phyloP scores from a whole-genome alignment of 2,113 vertebrate species.

The Sorex araneus region DNA sequence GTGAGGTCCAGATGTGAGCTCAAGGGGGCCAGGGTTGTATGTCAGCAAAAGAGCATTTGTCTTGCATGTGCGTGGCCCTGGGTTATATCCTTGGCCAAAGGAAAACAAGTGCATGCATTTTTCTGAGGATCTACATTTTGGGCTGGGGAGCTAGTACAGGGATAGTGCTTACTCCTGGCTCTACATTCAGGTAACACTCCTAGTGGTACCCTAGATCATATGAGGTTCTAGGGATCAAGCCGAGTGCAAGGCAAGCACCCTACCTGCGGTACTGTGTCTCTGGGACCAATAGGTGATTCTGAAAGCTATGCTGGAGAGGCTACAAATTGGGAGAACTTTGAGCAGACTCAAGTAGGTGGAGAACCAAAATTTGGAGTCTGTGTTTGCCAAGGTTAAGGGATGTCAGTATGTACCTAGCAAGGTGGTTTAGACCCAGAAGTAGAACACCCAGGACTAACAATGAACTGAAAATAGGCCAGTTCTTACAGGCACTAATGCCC shows the following conservation, averaged over 20 bases:
- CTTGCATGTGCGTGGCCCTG: too few species aligned
- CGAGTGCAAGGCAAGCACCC: too few species aligned
- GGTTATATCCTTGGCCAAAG: too few species aligned
- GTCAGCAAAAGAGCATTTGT: too few species aligned
- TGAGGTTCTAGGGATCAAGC: not conserved
- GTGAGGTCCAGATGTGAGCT: not conserved
- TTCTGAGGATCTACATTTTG: too few species aligned
- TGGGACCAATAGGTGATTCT: not conserved
- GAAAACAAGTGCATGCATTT: too few species aligned
- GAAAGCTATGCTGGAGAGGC: not conserved
- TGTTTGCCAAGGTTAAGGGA: not conserved
- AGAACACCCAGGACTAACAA: not conserved
- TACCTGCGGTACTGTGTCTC: too few species aligned
- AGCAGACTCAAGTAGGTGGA: not conserved
- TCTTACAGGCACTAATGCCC: conserved; percentile 16
- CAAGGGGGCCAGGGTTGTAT: too few species aligned
- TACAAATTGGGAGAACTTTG: not conserved
- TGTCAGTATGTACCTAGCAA: not conserved
- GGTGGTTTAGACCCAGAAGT: not conserved
- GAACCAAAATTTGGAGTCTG: not conserved
- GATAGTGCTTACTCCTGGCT: too few species aligned
- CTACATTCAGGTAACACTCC: too few species aligned
- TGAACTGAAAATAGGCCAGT: not conserved
- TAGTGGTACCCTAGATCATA: too few species aligned
- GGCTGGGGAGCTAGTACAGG: too few species aligned